phyloP scores from a whole-genome alignment of 2,888 invertebrate genomes.

The Drosophila rellima region DNA sequence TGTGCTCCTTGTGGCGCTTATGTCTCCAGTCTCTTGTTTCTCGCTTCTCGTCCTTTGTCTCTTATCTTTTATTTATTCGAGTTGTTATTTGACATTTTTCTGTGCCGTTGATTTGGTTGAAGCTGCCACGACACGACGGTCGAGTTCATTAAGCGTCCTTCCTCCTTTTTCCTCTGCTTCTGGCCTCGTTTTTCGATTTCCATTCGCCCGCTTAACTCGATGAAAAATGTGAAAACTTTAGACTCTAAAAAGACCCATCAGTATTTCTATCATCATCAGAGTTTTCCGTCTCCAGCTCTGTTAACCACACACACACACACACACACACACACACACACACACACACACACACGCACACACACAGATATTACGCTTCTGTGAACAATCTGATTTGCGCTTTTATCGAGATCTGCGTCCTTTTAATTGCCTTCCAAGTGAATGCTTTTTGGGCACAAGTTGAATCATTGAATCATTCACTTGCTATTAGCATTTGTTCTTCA shows the following conservation, averaged over 20 bases:
- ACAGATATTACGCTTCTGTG: slow-evolving; percentile 49
- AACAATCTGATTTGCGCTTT: slow-evolving; percentile 34
- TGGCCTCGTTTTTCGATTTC: slow-evolving; percentile 40
- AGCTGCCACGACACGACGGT: slow-evolving; percentile 15
- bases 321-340: slow-evolving; percentile 21
- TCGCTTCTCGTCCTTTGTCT: slow-evolving; percentile 22
- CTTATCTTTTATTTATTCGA: slow-evolving; percentile 73
- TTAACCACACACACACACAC: background rate
- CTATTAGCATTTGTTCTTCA: slow-evolving; percentile 3
- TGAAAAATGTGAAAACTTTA: slow-evolving; percentile 74
- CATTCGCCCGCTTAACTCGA: slow-evolving; percentile 65
- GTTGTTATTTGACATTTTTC: slow-evolving; percentile 75
- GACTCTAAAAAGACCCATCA: slow-evolving; percentile 57
- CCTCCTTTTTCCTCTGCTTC: too few species aligned
- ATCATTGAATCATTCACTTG: slow-evolving; percentile 19
- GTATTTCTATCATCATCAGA: slow-evolving; percentile 8
- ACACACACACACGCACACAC: background rate
- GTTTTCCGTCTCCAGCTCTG: slow-evolving; percentile 1
- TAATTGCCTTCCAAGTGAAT: slow-evolving; percentile 68
- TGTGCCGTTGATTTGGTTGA: slow-evolving; percentile 63
- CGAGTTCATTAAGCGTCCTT: slow-evolving; percentile 69
- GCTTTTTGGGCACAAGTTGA: slow-evolving; percentile 17
- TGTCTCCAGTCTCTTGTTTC: slow-evolving; percentile 10
- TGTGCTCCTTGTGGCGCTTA: slow-evolving; percentile 39
- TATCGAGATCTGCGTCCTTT: slow-evolving; percentile 39